Base-by-base conservation (phyloP, 2,888 invertebrate species). In the Pseudococcus longispinus region DNA sequence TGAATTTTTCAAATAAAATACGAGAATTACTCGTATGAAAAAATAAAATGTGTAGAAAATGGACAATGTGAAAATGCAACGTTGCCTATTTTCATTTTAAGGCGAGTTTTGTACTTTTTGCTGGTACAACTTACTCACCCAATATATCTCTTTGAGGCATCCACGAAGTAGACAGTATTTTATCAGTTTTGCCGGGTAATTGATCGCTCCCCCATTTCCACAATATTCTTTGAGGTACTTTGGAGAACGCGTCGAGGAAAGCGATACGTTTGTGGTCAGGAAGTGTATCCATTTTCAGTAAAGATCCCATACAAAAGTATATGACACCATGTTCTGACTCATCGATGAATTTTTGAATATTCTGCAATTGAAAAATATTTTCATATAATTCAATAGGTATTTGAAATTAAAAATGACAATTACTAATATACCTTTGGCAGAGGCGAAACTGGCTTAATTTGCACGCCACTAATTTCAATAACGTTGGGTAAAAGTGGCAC, bases 71-170 rank as follows among this genome's bases (percentile, higher is more conserved):
- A 37, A 37, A 37, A 5, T 4, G 37, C 37, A 37, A 37, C 8
- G 37, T 37, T 46, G 15, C 44, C 44, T 1, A 4, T 42, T 42
- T 80, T 42, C 37, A 37, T 37, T 37, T 37, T 37, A 37, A 5
- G 0, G 9, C 37, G 37, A 37, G 9, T 37, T 37, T 37, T n/a
- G n/a, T n/a, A n/a, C n/a, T n/a, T 32, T 32, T 37, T 6, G 9
- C 37, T 9, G 9, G 5, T 32, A 37, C 37, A n/a, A 32, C 1
- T 74, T 4, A 20, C 77, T 85, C 42, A 96, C 96, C 94, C 87
- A 96, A 91, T 89, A 96, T 92, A 90, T 95, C 95, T 89, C 94
- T 93, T 90, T 96, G 96, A 0, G 96, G 96, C 89, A 95, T 90
- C 95, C 95, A 95, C 26, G 87, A 60, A 4, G 32, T 18, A 2